Conservation (phyloP, 2,113 vertebrate genomes). For the Seriola dumerili region DNA sequence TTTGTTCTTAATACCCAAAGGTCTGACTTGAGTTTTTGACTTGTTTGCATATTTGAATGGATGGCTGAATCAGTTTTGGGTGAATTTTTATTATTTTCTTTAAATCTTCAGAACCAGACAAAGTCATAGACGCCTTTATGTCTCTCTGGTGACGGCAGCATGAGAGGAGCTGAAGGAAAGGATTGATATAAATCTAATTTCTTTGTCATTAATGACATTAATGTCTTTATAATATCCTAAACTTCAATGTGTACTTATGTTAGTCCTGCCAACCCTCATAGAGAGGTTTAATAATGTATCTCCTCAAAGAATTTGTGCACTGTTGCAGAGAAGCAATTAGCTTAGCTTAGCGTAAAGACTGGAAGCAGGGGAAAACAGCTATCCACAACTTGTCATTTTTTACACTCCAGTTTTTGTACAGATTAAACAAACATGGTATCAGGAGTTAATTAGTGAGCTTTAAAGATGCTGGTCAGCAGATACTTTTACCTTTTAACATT, state of each 20-base stretch:
- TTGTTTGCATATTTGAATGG: not conserved
- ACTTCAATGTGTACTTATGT: too few species aligned
- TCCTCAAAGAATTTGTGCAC: too few species aligned
- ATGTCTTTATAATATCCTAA: too few species aligned
- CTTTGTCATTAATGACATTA: not conserved
- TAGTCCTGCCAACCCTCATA: too few species aligned
- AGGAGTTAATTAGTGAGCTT: not conserved
- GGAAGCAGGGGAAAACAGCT: too few species aligned
- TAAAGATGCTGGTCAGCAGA: not conserved
- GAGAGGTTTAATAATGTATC: too few species aligned
- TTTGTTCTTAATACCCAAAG: not conserved
- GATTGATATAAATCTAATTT: not conserved
- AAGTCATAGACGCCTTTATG: not conserved
- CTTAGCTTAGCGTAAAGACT: too few species aligned
- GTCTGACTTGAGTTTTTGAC: not conserved
- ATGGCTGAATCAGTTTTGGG: not conserved
- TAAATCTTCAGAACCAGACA: not conserved
- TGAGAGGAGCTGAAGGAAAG: not conserved
- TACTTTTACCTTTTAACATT: too few species aligned
- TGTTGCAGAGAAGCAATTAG: too few species aligned
- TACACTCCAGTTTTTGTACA: too few species aligned
- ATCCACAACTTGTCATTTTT: too few species aligned
- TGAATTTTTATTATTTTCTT: not conserved
- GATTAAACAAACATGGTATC: too few species aligned
- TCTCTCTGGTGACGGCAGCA: not conserved